A percentile compares a stretch with the other conserved stretches of the same genome.
Conservation (phyloP, 2,113 vertebrate species). For the Noturus placidus region DNA sequence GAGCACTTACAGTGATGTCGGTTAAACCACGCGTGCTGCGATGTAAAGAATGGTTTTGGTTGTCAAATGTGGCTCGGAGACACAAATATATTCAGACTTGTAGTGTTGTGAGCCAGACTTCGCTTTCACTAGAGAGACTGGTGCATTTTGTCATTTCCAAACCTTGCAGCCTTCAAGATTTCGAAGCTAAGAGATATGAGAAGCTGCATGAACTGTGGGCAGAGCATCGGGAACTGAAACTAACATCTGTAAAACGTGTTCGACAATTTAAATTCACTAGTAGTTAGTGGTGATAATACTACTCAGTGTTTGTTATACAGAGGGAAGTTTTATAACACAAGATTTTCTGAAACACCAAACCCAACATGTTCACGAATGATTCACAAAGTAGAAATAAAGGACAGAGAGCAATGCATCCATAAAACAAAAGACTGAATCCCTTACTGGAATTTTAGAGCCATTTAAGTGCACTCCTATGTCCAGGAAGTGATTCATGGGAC, state of each 20-base stretch:
- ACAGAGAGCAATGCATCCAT: neutral
- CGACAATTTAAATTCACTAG: neutral
- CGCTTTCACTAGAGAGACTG: neutral
- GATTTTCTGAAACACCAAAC: neutral
- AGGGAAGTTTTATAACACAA: neutral
- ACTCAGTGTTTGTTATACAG: neutral
- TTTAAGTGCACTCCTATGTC: neutral
- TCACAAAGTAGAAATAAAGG: neutral
- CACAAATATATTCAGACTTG: neutral
- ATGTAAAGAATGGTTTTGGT: constrained; percentile 2
- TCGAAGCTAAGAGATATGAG: neutral
- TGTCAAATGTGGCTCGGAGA: constrained; percentile 2
- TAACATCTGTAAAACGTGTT: neutral
- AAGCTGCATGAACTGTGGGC: neutral
- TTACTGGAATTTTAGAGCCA: neutral
- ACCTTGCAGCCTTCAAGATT: neutral
- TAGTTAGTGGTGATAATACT: neutral
- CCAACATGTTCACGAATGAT: neutral
- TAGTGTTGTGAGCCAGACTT: neutral
- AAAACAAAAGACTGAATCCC: neutral
- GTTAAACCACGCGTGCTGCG: too few species aligned
- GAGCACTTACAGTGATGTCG: neutral
- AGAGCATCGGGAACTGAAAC: neutral
- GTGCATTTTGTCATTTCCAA: neutral
- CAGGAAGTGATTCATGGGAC: neutral